Evolutionary conservation across 2,888 invertebrate species (phyloP).

Genomic region (Drosophila rellima): DNA sequence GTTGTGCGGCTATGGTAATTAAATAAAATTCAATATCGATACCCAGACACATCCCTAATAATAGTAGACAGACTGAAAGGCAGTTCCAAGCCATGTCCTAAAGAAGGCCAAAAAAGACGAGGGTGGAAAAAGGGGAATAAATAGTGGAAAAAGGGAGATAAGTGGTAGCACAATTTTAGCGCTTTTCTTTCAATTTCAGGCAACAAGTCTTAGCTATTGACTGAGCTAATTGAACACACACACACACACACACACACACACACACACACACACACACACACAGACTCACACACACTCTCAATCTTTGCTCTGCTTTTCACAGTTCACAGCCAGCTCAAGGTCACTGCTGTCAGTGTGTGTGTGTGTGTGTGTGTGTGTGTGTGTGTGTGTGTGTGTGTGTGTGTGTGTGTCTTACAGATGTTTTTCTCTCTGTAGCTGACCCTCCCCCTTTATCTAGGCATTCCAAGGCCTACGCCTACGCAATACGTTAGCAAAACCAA

Average conservation of each 20-base stretch:
- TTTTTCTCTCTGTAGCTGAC: background rate
- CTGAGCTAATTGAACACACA: slow-evolving; percentile 5
- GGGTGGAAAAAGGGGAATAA: background rate
- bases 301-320: slow-evolving; percentile 36
- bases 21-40: no score
- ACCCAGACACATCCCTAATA: background rate
- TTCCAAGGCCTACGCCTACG: slow-evolving; percentile 15
- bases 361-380: slow-evolving; percentile 19
- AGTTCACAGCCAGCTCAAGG: slow-evolving; percentile 68
- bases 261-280: slow-evolving; percentile 22
- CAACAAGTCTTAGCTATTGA: slow-evolving; percentile 42
- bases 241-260: slow-evolving; percentile 16
- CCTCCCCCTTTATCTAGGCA: background rate
- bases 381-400: slow-evolving; percentile 29
- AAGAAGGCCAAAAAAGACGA: background rate
- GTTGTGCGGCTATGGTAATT: no score
- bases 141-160: background rate
- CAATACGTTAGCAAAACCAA: slow-evolving; percentile 23
- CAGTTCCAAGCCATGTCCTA: background rate
- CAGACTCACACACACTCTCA: slow-evolving; percentile 1
- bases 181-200: slow-evolving; percentile 25
- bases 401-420: slow-evolving; percentile 33
- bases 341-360: slow-evolving; percentile 65
- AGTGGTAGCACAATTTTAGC: background rate
- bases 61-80: background rate